Base-by-base conservation (phyloP, 2,888 invertebrate genomes). In the Cheilosia pagana region DNA sequence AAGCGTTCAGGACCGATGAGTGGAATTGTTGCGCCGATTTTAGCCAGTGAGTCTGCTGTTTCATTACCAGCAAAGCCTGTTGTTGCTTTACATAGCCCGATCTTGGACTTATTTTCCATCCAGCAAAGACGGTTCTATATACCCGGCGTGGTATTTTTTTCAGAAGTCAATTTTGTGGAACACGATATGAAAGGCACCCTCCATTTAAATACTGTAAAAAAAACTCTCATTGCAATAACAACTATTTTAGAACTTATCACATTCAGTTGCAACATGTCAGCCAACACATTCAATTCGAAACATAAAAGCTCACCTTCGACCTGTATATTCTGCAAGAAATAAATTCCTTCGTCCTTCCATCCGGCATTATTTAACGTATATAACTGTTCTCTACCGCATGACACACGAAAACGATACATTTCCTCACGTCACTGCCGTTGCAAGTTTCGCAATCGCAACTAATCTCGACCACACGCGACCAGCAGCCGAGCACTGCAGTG, bases 401-500 rank as follows among this genome's bases (percentile, higher is more conserved):
- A 60, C 50, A 43, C 72, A 71, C 55, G 68, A 48, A 75, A 70
- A 81, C 76, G 75, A 81, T 79, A 68, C 60, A 81, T 81, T 70
- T 70, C 62, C 14, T 41, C 35, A 59, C 53, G 70, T 63, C 76
- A 70, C 43, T 23, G 50, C 21, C 43, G 57, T 67, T 57, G 53
- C 65, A 70, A 68, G 55, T 60, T 60, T 28, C 28, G 7, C 28
- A 28, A 28, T 65, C 65, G 43, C 60, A 75, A 71, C 79, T 81
- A 71, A 85, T 85, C 67, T 81, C 81, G 85, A 85, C 85, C 85
- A 85, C 85, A 85, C 85, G 85, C 85, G 85, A 81, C 75, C 74
- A 48, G 60, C 70, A 53, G 45, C 53, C 67, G 55, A 35, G 21
- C 16, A 19, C 48, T 53, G 57, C 48, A 60, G 57, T 50, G 39